These are phyloP conservation scores for Dermolepida albohirtum DNA, from an alignment of 2,888 invertebrate species.

Conservation along the genomic window DNA sequence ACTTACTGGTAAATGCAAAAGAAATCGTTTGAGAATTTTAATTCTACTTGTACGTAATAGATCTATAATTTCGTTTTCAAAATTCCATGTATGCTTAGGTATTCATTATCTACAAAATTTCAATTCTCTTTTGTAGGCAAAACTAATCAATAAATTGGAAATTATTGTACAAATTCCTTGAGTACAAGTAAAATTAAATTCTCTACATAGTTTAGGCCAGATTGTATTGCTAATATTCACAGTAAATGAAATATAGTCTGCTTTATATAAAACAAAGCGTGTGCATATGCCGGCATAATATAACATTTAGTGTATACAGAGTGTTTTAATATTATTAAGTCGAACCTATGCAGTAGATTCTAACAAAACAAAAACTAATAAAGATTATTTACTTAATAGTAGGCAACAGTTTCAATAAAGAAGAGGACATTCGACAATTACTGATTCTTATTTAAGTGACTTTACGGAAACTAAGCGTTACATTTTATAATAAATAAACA, in stretches of 20 bases:
- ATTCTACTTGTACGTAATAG: conserved; percentile 24
- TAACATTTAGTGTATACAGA: not conserved
- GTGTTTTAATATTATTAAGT: no score
- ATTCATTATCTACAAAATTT: not conserved
- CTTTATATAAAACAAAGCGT: conserved; percentile 17
- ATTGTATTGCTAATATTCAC: conserved; percentile 40
- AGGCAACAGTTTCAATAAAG: no score
- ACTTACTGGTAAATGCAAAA: conserved; percentile 31
- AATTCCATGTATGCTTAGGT: not conserved
- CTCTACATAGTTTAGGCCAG: conserved; percentile 36
- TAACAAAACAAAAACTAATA: no score
- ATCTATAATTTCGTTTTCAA: not conserved
- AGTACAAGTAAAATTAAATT: conserved; percentile 33
- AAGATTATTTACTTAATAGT: no score
- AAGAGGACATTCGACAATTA: no score
- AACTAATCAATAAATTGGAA: no score
- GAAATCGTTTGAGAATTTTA: conserved; percentile 15
- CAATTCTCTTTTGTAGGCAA: not conserved
- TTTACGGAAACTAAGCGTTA: no score
- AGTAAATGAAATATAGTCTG: conserved; percentile 1
- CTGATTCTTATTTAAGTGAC: no score
- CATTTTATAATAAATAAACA: no score
- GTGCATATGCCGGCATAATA: conserved; percentile 2
- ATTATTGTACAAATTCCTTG: not conserved
- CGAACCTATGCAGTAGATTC: no score